Percentiles rank a stretch among this genome's conserved stretches.
Evolutionary conservation across 2,797 vertebrate genomes (phyloP).

Genomic region (Pterois miles): DNA sequence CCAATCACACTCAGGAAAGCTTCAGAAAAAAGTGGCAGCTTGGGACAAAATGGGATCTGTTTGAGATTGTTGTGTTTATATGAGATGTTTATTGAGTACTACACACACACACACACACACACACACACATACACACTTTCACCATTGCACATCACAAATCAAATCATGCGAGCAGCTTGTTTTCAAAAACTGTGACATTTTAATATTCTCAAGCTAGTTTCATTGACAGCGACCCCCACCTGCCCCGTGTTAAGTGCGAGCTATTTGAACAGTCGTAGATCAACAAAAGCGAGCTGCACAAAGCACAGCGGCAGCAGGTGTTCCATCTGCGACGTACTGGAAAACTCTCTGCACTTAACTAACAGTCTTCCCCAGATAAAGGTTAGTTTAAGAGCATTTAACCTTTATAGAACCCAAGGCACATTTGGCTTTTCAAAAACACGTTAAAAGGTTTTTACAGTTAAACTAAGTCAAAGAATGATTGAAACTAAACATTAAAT

Average conservation of each 20-base stretch:
- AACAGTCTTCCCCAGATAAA: neutral
- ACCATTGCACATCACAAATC: constrained; percentile 9
- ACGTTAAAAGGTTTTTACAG: neutral
- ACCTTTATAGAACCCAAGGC: neutral
- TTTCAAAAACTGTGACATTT: constrained; percentile 27
- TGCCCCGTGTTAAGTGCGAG: neutral
- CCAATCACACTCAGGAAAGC: constrained; percentile 18
- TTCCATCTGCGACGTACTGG: constrained; percentile 18
- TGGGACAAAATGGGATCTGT: neutral
- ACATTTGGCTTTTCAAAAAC: neutral
- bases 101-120: neutral
- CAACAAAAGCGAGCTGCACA: constrained; percentile 51
- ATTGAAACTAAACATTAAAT: neutral
- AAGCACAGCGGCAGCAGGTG: constrained; percentile 55
- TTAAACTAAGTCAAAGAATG: neutral
- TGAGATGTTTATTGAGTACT: neutral
- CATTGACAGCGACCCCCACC: constrained; percentile 38
- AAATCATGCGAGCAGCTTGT: constrained; percentile 8
- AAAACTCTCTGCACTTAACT: constrained; percentile 3
- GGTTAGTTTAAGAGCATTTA: neutral
- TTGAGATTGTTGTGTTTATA: constrained; percentile 2
- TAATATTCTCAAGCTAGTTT: constrained; percentile 15
- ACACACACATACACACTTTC: constrained; percentile 1
- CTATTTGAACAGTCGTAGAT: constrained; percentile 58
- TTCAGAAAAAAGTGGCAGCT: neutral